These are phyloP conservation scores for Kryptopterus vitreolus DNA, from an alignment of 2,797 vertebrate genomes.

Conservation along the genomic window DNA sequence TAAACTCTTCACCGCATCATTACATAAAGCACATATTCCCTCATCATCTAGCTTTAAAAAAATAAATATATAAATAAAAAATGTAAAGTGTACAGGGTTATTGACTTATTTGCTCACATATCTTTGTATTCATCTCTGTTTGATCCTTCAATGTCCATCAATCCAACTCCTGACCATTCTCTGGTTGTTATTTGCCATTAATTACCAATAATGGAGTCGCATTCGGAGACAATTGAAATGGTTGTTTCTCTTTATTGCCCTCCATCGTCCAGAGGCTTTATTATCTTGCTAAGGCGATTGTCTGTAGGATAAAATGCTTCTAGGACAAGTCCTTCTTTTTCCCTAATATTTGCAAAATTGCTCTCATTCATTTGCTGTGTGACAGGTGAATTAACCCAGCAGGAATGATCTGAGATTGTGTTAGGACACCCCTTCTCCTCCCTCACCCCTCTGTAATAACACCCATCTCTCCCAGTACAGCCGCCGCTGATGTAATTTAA, in stretches of 20 bases:
- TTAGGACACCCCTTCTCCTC: conserved; percentile 63
- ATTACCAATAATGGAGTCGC: conserved; percentile 79
- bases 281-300: conserved; percentile 75
- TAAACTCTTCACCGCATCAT: background rate
- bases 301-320: conserved; percentile 75
- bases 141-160: conserved; percentile 65
- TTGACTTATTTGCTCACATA: conserved; percentile 51
- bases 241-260: conserved; percentile 71
- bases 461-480: conserved; percentile 75
- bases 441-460: conserved; percentile 76
- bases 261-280: conserved; percentile 67
- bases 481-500: conserved; percentile 82
- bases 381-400: conserved; percentile 89
- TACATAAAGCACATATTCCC: background rate
- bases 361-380: conserved; percentile 88
- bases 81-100: background rate
- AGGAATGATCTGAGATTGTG: conserved; percentile 82
- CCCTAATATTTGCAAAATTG: conserved; percentile 93
- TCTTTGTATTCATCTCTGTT: conserved; percentile 57
- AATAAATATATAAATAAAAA: background rate
- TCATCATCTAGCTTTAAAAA: background rate
- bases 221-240: conserved; percentile 75
- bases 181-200: conserved; percentile 70
- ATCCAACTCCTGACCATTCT: conserved; percentile 66
- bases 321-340: conserved; percentile 69